Percentiles rank a stretch among this genome's conserved stretches.
Evolutionary conservation across 2,113 vertebrate genomes (phyloP).

Genomic region (Cacatua alba): DNA sequence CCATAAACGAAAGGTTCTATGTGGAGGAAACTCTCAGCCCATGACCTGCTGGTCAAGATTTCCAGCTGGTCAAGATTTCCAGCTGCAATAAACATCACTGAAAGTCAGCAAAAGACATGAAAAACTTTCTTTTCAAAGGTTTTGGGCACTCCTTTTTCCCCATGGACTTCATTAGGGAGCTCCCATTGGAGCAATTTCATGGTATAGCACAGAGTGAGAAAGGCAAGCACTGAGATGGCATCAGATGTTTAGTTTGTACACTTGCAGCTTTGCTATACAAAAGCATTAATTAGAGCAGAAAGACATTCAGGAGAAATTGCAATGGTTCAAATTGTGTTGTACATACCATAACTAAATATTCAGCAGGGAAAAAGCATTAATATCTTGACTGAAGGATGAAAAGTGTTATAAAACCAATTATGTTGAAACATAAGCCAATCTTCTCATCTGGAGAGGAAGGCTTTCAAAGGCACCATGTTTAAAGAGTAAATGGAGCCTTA

Average conservation of each 20-base stretch:
- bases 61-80: neutral
- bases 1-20: neutral
- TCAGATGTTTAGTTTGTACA: neutral
- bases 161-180: neutral
- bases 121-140: neutral
- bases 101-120: neutral
- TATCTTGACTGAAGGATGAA: neutral
- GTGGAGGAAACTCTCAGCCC: neutral
- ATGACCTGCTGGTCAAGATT: neutral
- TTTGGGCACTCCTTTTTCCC: neutral
- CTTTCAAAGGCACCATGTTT: neutral
- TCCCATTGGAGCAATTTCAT: neutral
- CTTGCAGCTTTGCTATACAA: neutral
- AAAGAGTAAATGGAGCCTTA: neutral
- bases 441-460: neutral
- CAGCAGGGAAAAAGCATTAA: neutral
- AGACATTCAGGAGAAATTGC: neutral
- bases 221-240: neutral
- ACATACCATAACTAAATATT: neutral
- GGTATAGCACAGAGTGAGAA: neutral
- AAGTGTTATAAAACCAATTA: neutral
- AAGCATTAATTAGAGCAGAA: neutral
- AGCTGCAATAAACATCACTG: neutral
- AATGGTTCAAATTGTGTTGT: neutral
- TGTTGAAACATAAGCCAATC: neutral